Evolutionary conservation across 2,797 vertebrate species (phyloP).

Genomic region (Aeoliscus strigatus): DNA sequence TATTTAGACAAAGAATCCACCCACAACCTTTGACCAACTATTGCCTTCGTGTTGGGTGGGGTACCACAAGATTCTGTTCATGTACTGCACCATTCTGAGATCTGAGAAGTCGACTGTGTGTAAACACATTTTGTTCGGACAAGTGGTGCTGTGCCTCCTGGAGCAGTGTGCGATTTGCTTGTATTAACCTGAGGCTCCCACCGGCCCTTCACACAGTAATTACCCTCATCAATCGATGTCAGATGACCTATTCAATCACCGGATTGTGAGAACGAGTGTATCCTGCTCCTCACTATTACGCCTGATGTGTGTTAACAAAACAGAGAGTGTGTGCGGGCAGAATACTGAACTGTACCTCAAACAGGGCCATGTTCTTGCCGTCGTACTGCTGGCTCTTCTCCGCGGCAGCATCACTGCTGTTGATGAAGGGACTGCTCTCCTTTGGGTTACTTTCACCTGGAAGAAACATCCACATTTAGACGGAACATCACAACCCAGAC

Average conservation of each 20-base stretch:
- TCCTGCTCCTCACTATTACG: slow-evolving; percentile 11
- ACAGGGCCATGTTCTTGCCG: slow-evolving; percentile 97
- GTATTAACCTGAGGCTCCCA: slow-evolving; percentile 48
- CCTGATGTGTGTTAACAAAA: slow-evolving; percentile 14
- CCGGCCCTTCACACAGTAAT: slow-evolving; percentile 65
- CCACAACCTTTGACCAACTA: too few species aligned
- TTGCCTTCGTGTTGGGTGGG: too few species aligned
- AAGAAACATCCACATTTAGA: slow-evolving; percentile 34
- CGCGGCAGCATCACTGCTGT: slow-evolving; percentile 88
- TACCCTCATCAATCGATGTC: slow-evolving; percentile 68
- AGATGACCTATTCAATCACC: slow-evolving; percentile 49
- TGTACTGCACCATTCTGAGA: too few species aligned
- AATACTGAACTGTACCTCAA: slow-evolving; percentile 80
- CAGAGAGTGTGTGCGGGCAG: slow-evolving; percentile 1
- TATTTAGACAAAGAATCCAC: too few species aligned
- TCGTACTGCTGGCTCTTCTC: slow-evolving; percentile 94
- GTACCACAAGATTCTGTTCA: too few species aligned
- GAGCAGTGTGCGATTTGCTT: slow-evolving; percentile 27
- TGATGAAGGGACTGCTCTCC: slow-evolving; percentile 98
- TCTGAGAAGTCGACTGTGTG: too few species aligned
- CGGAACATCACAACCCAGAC: neutral
- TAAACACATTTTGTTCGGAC: slow-evolving; percentile 34
- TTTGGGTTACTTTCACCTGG: slow-evolving; percentile 95
- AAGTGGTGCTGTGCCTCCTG: slow-evolving; percentile 25
- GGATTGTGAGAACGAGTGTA: slow-evolving; percentile 24